These are phyloP conservation scores for Sebastes oblongus DNA, from an alignment of 2,797 vertebrate species.

Conservation along the genomic window DNA sequence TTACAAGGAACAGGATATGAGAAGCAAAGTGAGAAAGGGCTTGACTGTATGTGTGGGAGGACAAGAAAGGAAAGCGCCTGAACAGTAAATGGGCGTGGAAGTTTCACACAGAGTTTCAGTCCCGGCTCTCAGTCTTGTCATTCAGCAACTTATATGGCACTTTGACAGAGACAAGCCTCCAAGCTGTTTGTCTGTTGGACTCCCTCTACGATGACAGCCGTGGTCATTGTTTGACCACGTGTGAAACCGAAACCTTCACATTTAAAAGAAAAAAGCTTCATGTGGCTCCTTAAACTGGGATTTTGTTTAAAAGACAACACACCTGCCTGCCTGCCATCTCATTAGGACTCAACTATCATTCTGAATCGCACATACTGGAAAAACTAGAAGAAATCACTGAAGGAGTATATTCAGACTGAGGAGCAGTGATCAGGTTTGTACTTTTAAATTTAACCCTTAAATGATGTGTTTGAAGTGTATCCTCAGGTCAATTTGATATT, in stretches of 20 bases:
- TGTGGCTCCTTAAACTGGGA: background rate
- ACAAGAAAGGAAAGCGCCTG: background rate
- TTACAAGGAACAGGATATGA: background rate
- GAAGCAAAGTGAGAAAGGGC: background rate
- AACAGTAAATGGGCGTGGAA: slow-evolving; percentile 56
- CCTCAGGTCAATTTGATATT: background rate
- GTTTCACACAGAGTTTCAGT: slow-evolving; percentile 57
- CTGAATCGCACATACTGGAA: background rate
- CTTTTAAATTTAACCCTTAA: background rate
- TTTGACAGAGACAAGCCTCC: background rate
- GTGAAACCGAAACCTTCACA: background rate
- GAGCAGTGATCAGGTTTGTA: slow-evolving; percentile 56
- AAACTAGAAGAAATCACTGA: background rate
- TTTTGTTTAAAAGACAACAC: background rate
- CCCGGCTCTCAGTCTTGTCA: slow-evolving; percentile 14
- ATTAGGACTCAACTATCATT: background rate
- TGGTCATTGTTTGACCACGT: background rate
- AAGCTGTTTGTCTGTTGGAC: background rate
- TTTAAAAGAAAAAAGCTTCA: background rate
- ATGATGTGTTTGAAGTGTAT: background rate
- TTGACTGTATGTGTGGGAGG: background rate
- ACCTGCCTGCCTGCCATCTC: background rate
- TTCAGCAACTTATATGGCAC: slow-evolving; percentile 12
- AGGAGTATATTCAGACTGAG: background rate
- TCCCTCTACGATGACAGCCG: background rate